A percentile compares a stretch with the other conserved stretches of the same genome.
phyloP scores from a whole-genome alignment of 2,888 invertebrate species.

The Heliconius charithonia region DNA sequence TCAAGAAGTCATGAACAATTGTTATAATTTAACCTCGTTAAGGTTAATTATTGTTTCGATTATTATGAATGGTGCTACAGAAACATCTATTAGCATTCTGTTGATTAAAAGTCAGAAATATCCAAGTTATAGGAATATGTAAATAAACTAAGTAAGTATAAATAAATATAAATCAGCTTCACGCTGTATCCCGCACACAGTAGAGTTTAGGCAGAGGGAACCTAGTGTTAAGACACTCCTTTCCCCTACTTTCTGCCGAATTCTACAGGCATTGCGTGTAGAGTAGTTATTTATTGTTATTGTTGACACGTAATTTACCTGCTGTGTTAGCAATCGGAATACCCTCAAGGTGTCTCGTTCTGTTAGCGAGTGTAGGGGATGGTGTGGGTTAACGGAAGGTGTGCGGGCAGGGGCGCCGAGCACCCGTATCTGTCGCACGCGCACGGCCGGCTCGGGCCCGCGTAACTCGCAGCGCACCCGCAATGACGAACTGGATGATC shows the following conservation, averaged over 20 bases:
- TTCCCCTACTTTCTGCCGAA: too few species aligned
- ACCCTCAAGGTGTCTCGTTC: constrained; percentile 96
- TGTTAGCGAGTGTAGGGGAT: constrained; percentile 93
- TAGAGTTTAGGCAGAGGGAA: too few species aligned
- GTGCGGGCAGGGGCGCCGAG: constrained; percentile 59
- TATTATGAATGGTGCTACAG: neutral
- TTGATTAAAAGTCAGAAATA: too few species aligned
- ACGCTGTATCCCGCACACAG: too few species aligned
- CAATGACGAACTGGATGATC: constrained; percentile 71
- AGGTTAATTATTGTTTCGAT: neutral
- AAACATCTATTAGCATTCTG: neutral
- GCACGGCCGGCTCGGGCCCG: constrained; percentile 94
- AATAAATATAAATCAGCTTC: too few species aligned
- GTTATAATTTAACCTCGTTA: neutral
- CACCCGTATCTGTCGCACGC: constrained; percentile 91
- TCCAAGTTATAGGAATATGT: too few species aligned
- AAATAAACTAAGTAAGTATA: too few species aligned
- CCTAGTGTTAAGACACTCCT: too few species aligned
- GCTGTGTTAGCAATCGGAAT: constrained; percentile 88
- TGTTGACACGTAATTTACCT: constrained; percentile 2
- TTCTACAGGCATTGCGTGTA: too few species aligned
- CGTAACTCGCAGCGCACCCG: constrained; percentile 92
- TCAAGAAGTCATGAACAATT: constrained; percentile 19
- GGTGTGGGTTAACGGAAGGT: constrained; percentile 59
- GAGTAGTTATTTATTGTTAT: neutral